These are phyloP conservation scores for Aphyosemion australe DNA, from an alignment of 2,113 vertebrate genomes.

Conservation along the genomic window DNA sequence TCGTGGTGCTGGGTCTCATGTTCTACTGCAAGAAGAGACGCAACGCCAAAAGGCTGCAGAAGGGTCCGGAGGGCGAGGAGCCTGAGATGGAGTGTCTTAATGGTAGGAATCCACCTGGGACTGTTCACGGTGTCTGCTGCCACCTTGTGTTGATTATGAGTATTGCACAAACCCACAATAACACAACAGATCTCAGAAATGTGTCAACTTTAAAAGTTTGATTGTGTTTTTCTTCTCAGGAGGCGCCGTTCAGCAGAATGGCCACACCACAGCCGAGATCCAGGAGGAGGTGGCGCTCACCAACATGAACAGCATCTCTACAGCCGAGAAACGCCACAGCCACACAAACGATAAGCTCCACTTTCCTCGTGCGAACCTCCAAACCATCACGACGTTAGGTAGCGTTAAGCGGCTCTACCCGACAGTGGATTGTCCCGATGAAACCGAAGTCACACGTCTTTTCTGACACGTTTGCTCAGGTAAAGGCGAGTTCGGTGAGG, in stretches of 20 bases:
- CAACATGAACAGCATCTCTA: constrained; percentile 82
- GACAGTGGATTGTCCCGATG: neutral
- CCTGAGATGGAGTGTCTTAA: constrained; percentile 98
- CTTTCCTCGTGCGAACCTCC: constrained; percentile 86
- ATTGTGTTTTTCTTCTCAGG: constrained; percentile 73
- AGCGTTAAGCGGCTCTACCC: neutral
- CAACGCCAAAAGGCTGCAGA: constrained; percentile 89
- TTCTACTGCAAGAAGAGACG: constrained; percentile 98
- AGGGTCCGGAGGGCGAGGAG: constrained; percentile 89
- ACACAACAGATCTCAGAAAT: too few relatives aligned
- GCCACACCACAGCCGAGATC: constrained; percentile 91
- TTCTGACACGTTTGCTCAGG: constrained; percentile 74
- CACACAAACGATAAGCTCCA: constrained; percentile 86
- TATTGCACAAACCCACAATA: constrained; percentile 8
- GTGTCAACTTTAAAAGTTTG: neutral
- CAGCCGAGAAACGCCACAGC: constrained; percentile 89
- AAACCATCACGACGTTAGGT: constrained; percentile 95
- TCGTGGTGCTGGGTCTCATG: constrained; percentile 96
- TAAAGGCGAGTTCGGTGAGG: constrained; percentile 94
- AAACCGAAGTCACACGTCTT: too few relatives aligned
- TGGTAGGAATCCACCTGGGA: constrained; percentile 72
- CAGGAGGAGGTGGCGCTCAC: constrained; percentile 94
- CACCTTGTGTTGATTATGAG: constrained; percentile 54
- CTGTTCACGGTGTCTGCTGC: constrained; percentile 43
- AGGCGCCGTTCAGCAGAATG: constrained; percentile 87